Base-by-base conservation (phyloP, 2,797 vertebrate genomes). In the Semaprochilodus insignis region DNA sequence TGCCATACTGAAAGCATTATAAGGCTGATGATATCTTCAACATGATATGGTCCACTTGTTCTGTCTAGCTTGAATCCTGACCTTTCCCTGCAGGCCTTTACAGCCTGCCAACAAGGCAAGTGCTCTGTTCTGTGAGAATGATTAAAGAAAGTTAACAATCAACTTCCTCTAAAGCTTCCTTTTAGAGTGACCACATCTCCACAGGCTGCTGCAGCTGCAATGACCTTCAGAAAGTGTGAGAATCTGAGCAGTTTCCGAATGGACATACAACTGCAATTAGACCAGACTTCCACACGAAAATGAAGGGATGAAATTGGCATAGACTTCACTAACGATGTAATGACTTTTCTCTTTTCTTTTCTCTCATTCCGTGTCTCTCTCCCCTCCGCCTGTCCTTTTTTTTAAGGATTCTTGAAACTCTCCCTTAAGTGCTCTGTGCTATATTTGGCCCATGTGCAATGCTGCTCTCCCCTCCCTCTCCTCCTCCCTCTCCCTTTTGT, bases 401-500 rank as follows among this genome's bases (percentile, higher is more conserved):
- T 66, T 52, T 40, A 36, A 74, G 31, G 51, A 74, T 62, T 74
- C 57, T 75, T 44, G 34, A 75, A 75, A 23, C 57, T 75, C 57
- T 75, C 57, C 55, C 74, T 75, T 36, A 75, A 75, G 80, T 74
- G 60, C 44, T 23, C 31, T 59, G 21, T 66, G 52, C 74, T 85
- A 85, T 81, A 85, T 85, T 85, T 85, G 83, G 74, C 71, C 69
- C 54, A 74, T 67, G 77, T 57, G 71, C 70, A 77, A 74, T 67
- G 21, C 60, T 44, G 16, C 40, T 4, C 36, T 21, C 55, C 27
- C 62, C 52, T 67, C 65, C 21, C 11, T 25, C 71, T 55, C 51
- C 73, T 44, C 25, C 8, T 34, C 51, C 67, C 36, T 36, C 57
- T 51, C 51, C 62, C 57, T 60, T 66, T 66, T 81, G 71, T 74